Evolutionary conservation across 2,113 vertebrate genomes (phyloP).

Genomic region (Pygoscelis antarcticus): DNA sequence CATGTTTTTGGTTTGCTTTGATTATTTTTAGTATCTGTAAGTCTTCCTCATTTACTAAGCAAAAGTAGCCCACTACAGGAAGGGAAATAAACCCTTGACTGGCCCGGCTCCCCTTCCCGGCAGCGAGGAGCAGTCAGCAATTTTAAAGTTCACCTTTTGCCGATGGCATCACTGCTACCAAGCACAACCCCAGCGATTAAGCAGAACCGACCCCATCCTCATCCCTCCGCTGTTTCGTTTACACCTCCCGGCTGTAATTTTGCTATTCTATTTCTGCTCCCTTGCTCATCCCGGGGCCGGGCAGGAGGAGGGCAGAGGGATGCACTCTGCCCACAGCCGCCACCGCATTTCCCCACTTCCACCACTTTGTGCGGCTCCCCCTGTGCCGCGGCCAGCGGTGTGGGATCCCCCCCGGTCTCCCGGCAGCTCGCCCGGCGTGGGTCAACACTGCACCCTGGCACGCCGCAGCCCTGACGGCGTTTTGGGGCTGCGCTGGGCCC

Average conservation of each 20-base stretch:
- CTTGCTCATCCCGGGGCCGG: neutral
- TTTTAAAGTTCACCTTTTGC: neutral
- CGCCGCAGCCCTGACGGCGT: neutral
- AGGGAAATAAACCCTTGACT: neutral
- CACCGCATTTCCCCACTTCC: fast-evolving
- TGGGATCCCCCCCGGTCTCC: neutral
- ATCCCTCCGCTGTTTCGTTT: fast-evolving
- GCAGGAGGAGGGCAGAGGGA: neutral
- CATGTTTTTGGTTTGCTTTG: neutral
- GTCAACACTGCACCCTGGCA: neutral
- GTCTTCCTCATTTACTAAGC: neutral
- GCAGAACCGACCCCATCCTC: neutral
- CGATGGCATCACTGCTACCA: fast-evolving
- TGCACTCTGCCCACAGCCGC: fast-evolving
- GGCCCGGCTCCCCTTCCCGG: neutral
- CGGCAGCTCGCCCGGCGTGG: neutral
- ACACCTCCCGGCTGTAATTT: neutral
- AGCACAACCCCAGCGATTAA: fast-evolving
- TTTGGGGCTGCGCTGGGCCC: neutral
- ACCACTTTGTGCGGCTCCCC: fast-evolving
- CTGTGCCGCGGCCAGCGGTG: fast-evolving
- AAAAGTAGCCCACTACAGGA: neutral
- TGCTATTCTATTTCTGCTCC: neutral
- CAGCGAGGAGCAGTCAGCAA: neutral
- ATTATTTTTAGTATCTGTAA: neutral